These are phyloP conservation scores for Hormaphis cornu DNA, from an alignment of 1,140 invertebrate genomes.

Conservation along the genomic window DNA sequence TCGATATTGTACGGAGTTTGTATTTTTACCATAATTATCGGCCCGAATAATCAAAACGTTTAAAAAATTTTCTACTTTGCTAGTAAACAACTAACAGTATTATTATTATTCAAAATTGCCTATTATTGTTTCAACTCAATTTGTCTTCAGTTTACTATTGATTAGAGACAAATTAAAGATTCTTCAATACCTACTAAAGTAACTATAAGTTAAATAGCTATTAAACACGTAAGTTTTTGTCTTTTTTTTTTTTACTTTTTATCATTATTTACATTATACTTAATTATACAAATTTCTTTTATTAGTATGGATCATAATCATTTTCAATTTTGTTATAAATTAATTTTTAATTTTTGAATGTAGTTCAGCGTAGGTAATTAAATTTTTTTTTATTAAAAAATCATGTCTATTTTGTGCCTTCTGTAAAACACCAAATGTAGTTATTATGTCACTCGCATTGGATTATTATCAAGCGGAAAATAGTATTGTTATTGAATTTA, in stretches of 20 bases:
- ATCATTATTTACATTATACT: constrained; percentile 8
- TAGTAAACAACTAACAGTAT: constrained; percentile 14
- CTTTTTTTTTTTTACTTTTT: not conserved
- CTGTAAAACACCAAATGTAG: not conserved
- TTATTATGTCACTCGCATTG: not conserved
- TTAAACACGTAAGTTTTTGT: not conserved
- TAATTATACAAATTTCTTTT: not conserved
- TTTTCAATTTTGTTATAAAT: constrained; percentile 2
- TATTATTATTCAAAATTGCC: constrained; percentile 8
- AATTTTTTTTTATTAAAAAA: constrained; percentile 15
- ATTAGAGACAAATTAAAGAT: not conserved
- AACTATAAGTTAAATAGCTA: not conserved
- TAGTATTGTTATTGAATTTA: constrained; percentile 25
- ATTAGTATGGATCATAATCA: not conserved
- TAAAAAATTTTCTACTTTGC: not conserved
- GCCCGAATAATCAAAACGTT: constrained; percentile 17
- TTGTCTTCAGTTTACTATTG: not conserved
- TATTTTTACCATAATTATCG: constrained; percentile 20
- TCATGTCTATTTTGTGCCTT: constrained; percentile 22
- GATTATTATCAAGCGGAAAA: constrained; percentile 9
- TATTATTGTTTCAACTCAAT: not conserved
- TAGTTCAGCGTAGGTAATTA: not conserved
- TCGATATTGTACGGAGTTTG: not conserved
- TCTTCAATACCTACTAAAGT: constrained; percentile 15
- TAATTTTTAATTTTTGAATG: not conserved